Evolutionary conservation across 2,888 invertebrate species (phyloP).

Genomic region (Tachina fera): DNA sequence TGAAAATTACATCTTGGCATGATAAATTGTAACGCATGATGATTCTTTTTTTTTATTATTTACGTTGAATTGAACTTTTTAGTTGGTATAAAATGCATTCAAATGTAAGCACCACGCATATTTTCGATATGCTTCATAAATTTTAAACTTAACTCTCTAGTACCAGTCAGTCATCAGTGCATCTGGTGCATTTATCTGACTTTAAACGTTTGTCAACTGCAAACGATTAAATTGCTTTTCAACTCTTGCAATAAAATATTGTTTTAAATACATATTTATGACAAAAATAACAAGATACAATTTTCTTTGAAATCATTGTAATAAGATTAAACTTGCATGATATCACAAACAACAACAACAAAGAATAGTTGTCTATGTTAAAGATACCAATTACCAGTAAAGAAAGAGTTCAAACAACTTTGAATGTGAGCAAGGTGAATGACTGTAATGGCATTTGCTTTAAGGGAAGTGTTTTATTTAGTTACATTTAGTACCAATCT

Average conservation of each 20-base stretch:
- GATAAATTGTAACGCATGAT: slow-evolving; percentile 68
- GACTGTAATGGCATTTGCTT: slow-evolving; percentile 15
- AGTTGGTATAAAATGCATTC: slow-evolving; percentile 47
- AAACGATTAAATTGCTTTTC: slow-evolving; percentile 58
- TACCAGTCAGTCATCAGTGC: slow-evolving; percentile 36
- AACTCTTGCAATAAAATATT: slow-evolving; percentile 57
- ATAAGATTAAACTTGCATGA: slow-evolving; percentile 68
- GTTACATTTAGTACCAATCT: background rate
- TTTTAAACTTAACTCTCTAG: slow-evolving; percentile 14
- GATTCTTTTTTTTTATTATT: slow-evolving; percentile 37
- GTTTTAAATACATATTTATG: slow-evolving; percentile 47
- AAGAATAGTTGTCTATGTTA: slow-evolving; percentile 16
- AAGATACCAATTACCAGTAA: slow-evolving; percentile 24
- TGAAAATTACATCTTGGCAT: slow-evolving; percentile 61
- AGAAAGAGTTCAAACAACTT: slow-evolving; percentile 20
- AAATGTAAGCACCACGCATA: slow-evolving; percentile 62
- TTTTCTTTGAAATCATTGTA: slow-evolving; percentile 63
- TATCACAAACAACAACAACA: slow-evolving; percentile 41
- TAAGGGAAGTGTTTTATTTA: background rate
- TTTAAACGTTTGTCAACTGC: slow-evolving; percentile 38
- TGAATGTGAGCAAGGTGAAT: slow-evolving; percentile 27
- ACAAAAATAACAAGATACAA: slow-evolving; percentile 37
- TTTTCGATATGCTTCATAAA: background rate
- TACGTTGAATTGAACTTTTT: background rate
- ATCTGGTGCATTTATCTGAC: slow-evolving; percentile 35